Evolutionary conservation across 23 tunicate genomes (phyloP).

Genomic region (Aplidium turbinatum): DNA sequence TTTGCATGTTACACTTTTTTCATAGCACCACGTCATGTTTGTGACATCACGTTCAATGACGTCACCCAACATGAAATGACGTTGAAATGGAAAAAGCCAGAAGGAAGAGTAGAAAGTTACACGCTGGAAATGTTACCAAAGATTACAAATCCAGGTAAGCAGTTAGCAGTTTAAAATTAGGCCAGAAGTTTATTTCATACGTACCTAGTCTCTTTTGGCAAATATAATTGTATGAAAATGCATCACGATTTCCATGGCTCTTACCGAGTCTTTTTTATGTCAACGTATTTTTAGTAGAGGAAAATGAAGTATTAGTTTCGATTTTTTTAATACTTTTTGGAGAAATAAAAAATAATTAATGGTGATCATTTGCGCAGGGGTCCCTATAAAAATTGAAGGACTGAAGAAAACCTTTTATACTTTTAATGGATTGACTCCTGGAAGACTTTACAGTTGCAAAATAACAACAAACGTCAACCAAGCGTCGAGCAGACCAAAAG

Average conservation of each 20-base stretch:
- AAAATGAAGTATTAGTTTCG: no score
- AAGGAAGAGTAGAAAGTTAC: constrained; percentile 61
- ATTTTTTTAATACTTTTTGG: no score
- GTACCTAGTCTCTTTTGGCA: background rate
- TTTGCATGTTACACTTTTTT: no score
- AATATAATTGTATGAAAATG: no score
- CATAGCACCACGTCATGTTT: constrained; percentile 73
- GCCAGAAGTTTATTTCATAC: background rate
- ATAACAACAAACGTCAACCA: constrained; percentile 32
- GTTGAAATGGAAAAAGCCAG: constrained; percentile 56
- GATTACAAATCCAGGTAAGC: constrained; percentile 5
- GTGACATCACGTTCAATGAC: constrained; percentile 45
- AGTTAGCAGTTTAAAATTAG: background rate
- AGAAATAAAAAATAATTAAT: no score
- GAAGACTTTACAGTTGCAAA: constrained; percentile 43
- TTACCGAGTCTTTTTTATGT: no score
- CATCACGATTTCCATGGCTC: no score
- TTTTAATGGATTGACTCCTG: constrained; percentile 65
- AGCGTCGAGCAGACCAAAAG: constrained; percentile 17
- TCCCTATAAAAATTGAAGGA: constrained; percentile 38
- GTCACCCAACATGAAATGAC: constrained; percentile 68
- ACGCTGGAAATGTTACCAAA: constrained; percentile 28
- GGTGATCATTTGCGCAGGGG: constrained; percentile 6
- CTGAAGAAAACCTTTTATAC: constrained; percentile 29
- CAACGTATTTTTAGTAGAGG: no score